These are phyloP conservation scores for Pollenia labialis DNA, from an alignment of 2,888 invertebrate species.

Conservation along the genomic window DNA sequence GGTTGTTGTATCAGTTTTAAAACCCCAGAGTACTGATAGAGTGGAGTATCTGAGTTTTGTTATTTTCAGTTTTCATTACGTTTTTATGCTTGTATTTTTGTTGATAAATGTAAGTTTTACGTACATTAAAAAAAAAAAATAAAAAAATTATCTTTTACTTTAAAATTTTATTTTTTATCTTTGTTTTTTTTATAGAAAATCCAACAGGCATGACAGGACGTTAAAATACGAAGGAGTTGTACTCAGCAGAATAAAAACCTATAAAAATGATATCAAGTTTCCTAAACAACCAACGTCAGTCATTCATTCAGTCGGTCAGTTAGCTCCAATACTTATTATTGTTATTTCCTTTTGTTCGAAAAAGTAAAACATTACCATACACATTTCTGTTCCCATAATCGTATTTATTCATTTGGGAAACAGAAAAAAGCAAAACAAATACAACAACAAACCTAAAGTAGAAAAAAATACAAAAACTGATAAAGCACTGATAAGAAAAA, in stretches of 20 bases:
- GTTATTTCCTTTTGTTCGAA: conserved; percentile 53
- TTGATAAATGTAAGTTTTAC: conserved; percentile 31
- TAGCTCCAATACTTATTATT: conserved; percentile 44
- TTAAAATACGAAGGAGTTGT: conserved; percentile 42
- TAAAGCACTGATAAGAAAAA: conserved; percentile 83
- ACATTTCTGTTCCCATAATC: conserved; percentile 56
- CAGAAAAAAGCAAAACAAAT: conserved; percentile 48
- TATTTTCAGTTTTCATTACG: conserved; percentile 15
- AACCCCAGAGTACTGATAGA: background rate
- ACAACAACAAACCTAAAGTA: conserved; percentile 58
- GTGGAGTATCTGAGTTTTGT: conserved; percentile 9
- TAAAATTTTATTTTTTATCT: background rate
- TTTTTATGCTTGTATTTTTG: conserved; percentile 21
- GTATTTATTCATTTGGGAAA: conserved; percentile 61
- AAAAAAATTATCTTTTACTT: conserved; percentile 40
- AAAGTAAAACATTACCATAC: conserved; percentile 54
- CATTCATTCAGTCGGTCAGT: conserved; percentile 15
- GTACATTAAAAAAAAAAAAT: conserved; percentile 8
- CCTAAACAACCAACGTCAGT: conserved; percentile 58
- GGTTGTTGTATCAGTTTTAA: conserved; percentile 31
- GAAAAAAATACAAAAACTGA: conserved; percentile 80
- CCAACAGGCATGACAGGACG: conserved; percentile 18
- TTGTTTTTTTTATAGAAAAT: conserved; percentile 16
- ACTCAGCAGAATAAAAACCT: conserved; percentile 1
- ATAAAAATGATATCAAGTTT: conserved; percentile 56